A percentile compares a stretch with the other conserved stretches of the same genome.
Evolutionary conservation across 2,888 invertebrate genomes (phyloP).

Genomic region (Osmoderma eremita): DNA sequence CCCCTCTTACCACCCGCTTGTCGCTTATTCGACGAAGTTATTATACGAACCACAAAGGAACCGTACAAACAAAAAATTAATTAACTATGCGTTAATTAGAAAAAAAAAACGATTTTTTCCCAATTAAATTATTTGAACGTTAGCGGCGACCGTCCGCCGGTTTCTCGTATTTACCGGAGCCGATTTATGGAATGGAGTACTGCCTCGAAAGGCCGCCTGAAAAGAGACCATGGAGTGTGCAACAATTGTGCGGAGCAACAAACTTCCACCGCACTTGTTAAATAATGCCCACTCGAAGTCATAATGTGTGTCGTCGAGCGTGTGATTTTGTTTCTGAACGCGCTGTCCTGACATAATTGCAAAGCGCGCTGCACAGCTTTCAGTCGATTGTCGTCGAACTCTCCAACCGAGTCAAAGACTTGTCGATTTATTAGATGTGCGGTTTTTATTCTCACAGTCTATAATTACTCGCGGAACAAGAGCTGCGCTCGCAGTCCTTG

Average conservation of each 20-base stretch:
- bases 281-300: conserved; percentile 60
- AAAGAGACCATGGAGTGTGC: conserved; percentile 24
- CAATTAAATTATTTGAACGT: conserved; percentile 43
- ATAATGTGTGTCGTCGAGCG: conserved; percentile 59
- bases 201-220: conserved; percentile 7
- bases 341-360: conserved; percentile 46
- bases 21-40: conserved; percentile 7
- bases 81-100: conserved; percentile 35
- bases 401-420: conserved; percentile 33
- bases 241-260: conserved; percentile 49
- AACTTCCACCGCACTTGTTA: conserved; percentile 56
- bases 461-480: conserved; percentile 22
- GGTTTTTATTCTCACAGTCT: conserved; percentile 30
- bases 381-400: conserved; percentile 37
- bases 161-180: conserved; percentile 6
- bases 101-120: conserved; percentile 35
- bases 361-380: conserved; percentile 36
- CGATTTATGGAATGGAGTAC: conserved; percentile 3
- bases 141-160: neutral
- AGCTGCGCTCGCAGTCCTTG: no score
- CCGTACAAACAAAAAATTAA: conserved; percentile 33
- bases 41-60: conserved; percentile 24
- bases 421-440: conserved; percentile 37
- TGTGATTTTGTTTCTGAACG: conserved; percentile 57
- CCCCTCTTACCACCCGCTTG: neutral